Evolutionary conservation across 2,113 vertebrate genomes (phyloP).

Genomic region (Mirounga angustirostris): DNA sequence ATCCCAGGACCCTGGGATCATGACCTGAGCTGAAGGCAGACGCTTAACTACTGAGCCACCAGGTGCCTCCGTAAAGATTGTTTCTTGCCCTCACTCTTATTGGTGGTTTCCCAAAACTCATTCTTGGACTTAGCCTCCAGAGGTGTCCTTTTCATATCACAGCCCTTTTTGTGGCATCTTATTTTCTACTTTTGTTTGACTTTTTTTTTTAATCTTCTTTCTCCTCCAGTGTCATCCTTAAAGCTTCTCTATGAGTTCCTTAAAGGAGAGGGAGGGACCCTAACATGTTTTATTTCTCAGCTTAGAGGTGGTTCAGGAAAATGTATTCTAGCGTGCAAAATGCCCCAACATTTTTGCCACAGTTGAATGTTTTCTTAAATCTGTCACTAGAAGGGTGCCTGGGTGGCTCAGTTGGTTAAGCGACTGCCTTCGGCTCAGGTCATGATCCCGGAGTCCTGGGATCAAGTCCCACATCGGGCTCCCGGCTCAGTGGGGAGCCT

Average conservation of each 20-base stretch:
- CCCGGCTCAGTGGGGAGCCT: too few species aligned
- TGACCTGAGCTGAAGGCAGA: too few species aligned
- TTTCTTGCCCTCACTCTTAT: not conserved
- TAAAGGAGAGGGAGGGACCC: not conserved
- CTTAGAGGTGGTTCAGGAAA: not conserved
- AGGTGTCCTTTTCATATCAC: not conserved
- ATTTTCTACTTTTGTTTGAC: conserved; percentile 9
- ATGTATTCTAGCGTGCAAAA: not conserved
- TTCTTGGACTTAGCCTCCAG: not conserved
- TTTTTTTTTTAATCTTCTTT: not conserved
- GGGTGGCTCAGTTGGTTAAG: too few species aligned
- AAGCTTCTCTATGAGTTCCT: conserved; percentile 43
- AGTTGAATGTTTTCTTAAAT: conserved; percentile 46
- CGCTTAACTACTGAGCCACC: not conserved
- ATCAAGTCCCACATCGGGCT: too few species aligned
- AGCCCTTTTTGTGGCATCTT: not conserved
- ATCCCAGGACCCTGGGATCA: too few species aligned
- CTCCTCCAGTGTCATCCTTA: not conserved
- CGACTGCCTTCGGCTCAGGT: too few species aligned
- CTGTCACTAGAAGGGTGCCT: not conserved
- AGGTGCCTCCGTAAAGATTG: not conserved
- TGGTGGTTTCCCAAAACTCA: conserved; percentile 22
- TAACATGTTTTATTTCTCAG: conserved; percentile 29
- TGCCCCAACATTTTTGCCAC: not conserved
- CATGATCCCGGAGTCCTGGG: too few species aligned